Percentiles rank a stretch among this genome's conserved stretches.
Evolutionary conservation across 2,888 invertebrate genomes (phyloP).

Genomic region (Trachelus stipa): DNA sequence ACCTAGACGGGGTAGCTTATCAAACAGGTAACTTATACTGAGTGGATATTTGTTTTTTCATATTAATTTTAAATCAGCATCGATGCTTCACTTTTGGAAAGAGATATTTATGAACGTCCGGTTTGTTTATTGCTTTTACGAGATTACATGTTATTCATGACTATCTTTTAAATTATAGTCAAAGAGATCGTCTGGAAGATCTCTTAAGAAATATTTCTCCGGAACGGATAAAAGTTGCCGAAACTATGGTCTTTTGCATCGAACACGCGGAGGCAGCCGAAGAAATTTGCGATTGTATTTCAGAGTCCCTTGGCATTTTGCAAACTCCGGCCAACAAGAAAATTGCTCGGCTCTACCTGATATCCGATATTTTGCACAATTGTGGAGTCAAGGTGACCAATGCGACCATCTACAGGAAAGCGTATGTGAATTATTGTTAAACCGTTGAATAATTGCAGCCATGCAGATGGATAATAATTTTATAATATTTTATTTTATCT

Average conservation of each 20-base stretch:
- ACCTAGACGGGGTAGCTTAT: slow-evolving; percentile 78
- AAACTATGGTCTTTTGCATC: slow-evolving; percentile 99
- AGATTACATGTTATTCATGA: slow-evolving; percentile 6
- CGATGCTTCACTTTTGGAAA: neutral
- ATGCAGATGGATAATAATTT: neutral
- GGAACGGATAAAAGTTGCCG: slow-evolving; percentile 85
- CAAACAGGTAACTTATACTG: slow-evolving; percentile 72
- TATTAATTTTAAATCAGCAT: slow-evolving; percentile 8
- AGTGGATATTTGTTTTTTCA: neutral
- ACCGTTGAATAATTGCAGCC: neutral
- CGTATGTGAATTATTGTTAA: slow-evolving; percentile 70
- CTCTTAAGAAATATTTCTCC: slow-evolving; percentile 87
- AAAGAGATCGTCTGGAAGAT: slow-evolving; percentile 93
- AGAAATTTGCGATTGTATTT: slow-evolving; percentile 93
- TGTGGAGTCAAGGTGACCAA: slow-evolving; percentile 96
- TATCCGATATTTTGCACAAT: slow-evolving; percentile 97
- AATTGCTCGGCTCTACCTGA: slow-evolving; percentile 91
- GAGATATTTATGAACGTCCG: neutral
- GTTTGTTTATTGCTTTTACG: slow-evolving; percentile 1
- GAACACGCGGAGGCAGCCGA: slow-evolving; percentile 98
- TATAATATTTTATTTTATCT: neutral
- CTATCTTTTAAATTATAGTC: slow-evolving; percentile 70
- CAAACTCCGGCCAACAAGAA: slow-evolving; percentile 87
- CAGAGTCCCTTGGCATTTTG: slow-evolving; percentile 84
- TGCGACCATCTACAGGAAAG: slow-evolving; percentile 91